These are phyloP conservation scores for Musca vetustissima DNA, from an alignment of 1,140 invertebrate species.

Conservation along the genomic window DNA sequence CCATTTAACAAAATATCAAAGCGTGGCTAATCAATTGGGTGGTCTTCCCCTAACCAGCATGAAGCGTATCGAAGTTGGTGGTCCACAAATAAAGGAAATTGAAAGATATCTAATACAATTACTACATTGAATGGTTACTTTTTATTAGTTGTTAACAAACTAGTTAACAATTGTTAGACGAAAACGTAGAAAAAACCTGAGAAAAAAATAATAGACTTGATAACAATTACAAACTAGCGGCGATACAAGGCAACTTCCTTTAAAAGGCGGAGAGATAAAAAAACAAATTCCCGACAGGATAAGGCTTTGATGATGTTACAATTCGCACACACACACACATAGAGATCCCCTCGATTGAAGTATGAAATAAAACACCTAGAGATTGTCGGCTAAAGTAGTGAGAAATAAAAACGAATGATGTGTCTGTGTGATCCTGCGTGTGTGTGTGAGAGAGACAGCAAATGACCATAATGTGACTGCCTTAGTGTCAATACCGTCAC, in stretches of 20 bases:
- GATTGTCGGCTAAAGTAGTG: constrained; percentile 15
- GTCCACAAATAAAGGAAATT: background rate
- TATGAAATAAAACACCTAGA: constrained; percentile 24
- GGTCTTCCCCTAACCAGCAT: background rate
- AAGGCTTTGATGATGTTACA: background rate
- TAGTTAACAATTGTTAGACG: constrained; percentile 11
- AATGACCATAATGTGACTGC: constrained; percentile 11
- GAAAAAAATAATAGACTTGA: background rate
- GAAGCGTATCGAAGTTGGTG: constrained; percentile 24
- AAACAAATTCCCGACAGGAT: background rate
- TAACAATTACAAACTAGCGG: background rate
- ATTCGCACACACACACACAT: background rate
- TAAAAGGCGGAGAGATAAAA: background rate
- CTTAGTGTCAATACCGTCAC: constrained; percentile 37
- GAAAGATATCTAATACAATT: constrained; percentile 1
- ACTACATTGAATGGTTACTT: constrained; percentile 1
- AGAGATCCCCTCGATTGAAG: background rate
- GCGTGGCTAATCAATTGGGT: constrained; percentile 27
- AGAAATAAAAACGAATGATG: background rate
- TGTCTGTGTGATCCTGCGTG: too few species aligned
- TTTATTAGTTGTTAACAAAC: constrained; percentile 15
- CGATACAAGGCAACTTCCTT: background rate
- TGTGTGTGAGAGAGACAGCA: background rate
- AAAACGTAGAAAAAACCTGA: background rate
- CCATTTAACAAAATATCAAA: too few species aligned